Conservation (phyloP, 2,888 invertebrate species). For the Cantharis rustica region DNA sequence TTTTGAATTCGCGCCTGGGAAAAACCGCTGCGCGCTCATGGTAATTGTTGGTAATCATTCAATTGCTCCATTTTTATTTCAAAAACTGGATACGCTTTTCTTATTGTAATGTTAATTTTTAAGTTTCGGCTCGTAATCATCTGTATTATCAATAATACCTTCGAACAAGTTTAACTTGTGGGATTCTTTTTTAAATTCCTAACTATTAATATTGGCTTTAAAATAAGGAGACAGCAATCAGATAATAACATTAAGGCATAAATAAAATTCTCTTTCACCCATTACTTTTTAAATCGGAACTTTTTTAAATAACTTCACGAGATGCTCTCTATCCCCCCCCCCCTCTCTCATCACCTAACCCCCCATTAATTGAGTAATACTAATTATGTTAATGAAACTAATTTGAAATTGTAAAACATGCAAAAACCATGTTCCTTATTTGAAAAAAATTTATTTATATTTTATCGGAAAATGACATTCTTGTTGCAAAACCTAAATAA, state of each 20-base stretch:
- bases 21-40: not conserved
- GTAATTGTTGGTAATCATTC: not conserved
- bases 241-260: slow-evolving; percentile 13
- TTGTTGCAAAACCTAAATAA: slow-evolving; percentile 25
- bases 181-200: slow-evolving; percentile 10
- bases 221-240: slow-evolving; percentile 26
- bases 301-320: not conserved
- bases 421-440: slow-evolving; percentile 12
- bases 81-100: not conserved
- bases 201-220: slow-evolving; percentile 21
- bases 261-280: not conserved
- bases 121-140: not conserved
- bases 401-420: slow-evolving; percentile 26
- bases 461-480: slow-evolving; percentile 27
- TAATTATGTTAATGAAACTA: slow-evolving; percentile 30
- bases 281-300: not conserved
- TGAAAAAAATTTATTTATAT: slow-evolving; percentile 21
- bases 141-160: not conserved
- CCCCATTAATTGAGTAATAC: not conserved
- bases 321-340: not conserved
- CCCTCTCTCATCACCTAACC: too few species aligned
- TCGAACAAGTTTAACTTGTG: not conserved
- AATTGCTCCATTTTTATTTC: not conserved
- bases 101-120: not conserved
- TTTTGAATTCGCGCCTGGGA: not conserved